Conservation (phyloP, 1,140 invertebrate genomes). For the Luehdorfia chinensis region DNA sequence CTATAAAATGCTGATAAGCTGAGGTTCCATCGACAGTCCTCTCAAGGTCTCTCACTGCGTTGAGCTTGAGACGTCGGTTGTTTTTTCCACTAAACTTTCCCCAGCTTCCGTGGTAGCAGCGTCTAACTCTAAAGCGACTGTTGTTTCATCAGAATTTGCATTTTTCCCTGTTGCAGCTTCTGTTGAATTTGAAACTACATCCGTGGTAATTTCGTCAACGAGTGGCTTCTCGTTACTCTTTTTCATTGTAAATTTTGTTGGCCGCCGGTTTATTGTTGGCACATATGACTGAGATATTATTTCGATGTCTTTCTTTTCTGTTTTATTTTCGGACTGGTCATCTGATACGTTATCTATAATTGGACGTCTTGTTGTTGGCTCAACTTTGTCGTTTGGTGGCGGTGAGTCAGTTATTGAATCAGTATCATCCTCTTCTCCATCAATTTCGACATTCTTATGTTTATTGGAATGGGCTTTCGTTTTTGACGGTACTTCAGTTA, state of each 20-base stretch:
- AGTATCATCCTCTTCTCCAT: constrained; percentile 59
- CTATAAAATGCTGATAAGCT: constrained; percentile 65
- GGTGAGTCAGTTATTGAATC: constrained; percentile 59
- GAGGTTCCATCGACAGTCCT: constrained; percentile 42
- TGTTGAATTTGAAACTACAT: constrained; percentile 12
- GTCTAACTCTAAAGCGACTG: constrained; percentile 7
- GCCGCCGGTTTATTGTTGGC: constrained; percentile 52
- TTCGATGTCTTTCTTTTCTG: constrained; percentile 60
- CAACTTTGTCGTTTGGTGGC: constrained; percentile 57
- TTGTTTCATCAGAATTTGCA: constrained; percentile 19
- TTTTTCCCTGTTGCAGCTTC: constrained; percentile 24
- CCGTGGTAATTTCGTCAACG: constrained; percentile 24
- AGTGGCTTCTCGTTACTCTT: constrained; percentile 37
- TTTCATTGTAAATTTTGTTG: constrained; percentile 60
- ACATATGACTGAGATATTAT: constrained; percentile 65
- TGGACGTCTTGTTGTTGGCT: constrained; percentile 61
- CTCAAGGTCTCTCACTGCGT: constrained; percentile 38
- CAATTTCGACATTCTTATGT: constrained; percentile 56
- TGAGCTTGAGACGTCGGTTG: constrained; percentile 25
- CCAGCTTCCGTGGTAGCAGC: constrained; percentile 14
- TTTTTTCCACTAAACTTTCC: constrained; percentile 21
- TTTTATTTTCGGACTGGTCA: constrained; percentile 38
- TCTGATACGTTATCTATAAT: constrained; percentile 65
- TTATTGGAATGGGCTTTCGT: constrained; percentile 46
- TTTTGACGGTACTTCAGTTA: constrained; percentile 58